Conservation (phyloP, 2,113 vertebrate genomes). For the Scatophagus argus region DNA sequence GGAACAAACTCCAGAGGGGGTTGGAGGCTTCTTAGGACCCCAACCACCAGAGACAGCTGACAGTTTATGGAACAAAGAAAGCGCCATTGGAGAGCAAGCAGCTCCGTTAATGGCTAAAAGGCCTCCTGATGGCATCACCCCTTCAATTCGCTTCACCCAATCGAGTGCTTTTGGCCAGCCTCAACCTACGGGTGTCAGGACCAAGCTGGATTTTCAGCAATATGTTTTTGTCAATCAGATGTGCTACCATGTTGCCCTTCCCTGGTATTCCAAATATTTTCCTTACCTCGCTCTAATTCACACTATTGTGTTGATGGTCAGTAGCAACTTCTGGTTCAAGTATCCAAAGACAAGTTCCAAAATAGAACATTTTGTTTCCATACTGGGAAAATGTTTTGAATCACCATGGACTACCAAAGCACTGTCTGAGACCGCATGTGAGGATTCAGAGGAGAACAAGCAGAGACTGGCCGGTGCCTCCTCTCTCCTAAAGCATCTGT, state of each 20-base stretch:
- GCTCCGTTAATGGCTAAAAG: slow-evolving; percentile 82
- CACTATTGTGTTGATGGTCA: slow-evolving; percentile 98
- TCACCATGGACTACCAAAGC: slow-evolving; percentile 99
- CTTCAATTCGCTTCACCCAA: slow-evolving; percentile 79
- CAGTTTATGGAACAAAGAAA: slow-evolving; percentile 75
- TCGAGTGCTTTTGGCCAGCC: slow-evolving; percentile 77
- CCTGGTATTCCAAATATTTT: slow-evolving; percentile 99
- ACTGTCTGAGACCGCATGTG: slow-evolving; percentile 95
- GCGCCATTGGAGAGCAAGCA: slow-evolving; percentile 78
- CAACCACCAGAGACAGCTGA: slow-evolving; percentile 58
- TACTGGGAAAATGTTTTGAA: slow-evolving; percentile 97
- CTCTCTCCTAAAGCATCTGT: slow-evolving; percentile 93
- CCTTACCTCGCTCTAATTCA: slow-evolving; percentile 98
- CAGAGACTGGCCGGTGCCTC: slow-evolving; percentile 92
- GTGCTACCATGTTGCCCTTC: slow-evolving; percentile 98
- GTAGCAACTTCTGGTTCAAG: slow-evolving; percentile 99
- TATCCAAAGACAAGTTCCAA: slow-evolving; percentile 99
- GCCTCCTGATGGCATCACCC: slow-evolving; percentile 80
- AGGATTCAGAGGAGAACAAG: slow-evolving; percentile 98
- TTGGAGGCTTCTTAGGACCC: slow-evolving; percentile 52
- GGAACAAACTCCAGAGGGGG: slow-evolving; percentile 80
- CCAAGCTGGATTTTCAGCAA: slow-evolving; percentile 98
- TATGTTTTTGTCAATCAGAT: slow-evolving; percentile 99
- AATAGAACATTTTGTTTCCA: slow-evolving; percentile 98
- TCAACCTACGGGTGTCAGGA: slow-evolving; percentile 89